These are phyloP conservation scores for Auanema freiburgensis DNA, from an alignment of 2,888 invertebrate genomes.

Conservation along the genomic window DNA sequence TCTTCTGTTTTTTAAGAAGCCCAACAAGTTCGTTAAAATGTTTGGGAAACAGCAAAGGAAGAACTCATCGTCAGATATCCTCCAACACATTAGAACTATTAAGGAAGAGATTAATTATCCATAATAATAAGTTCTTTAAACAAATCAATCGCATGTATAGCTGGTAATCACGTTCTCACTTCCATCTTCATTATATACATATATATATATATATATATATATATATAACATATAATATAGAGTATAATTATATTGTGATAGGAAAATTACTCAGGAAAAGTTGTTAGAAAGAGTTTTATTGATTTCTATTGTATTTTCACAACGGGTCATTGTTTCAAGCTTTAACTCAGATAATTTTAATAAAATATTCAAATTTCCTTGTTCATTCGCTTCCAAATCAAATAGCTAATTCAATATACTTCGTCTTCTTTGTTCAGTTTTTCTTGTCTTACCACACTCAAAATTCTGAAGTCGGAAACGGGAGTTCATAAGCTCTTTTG, in stretches of 20 bases:
- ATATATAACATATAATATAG: too few species aligned
- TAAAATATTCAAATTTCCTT: too few species aligned
- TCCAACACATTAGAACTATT: constrained; percentile 25
- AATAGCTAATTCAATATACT: too few species aligned
- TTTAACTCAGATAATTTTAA: too few species aligned
- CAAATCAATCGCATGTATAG: constrained; percentile 42
- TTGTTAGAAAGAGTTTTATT: constrained; percentile 8
- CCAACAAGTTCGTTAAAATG: constrained; percentile 33
- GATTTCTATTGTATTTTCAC: constrained; percentile 5
- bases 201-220: too few species aligned
- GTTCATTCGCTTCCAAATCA: too few species aligned
- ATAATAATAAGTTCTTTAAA: constrained; percentile 53
- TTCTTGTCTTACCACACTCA: too few species aligned
- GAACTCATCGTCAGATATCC: constrained; percentile 48
- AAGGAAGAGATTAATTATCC: constrained; percentile 31
- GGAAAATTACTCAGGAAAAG: constrained; percentile 16
- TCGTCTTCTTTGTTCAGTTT: too few species aligned
- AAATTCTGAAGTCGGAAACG: too few species aligned
- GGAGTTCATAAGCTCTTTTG: too few species aligned
- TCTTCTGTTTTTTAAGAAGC: constrained; percentile 75
- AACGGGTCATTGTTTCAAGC: not conserved
- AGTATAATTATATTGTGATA: constrained; percentile 1
- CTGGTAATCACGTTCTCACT: constrained; percentile 30
- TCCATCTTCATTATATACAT: too few species aligned
- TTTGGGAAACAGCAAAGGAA: constrained; percentile 53